Percentiles rank a stretch among this genome's conserved stretches.
Evolutionary conservation across 1,140 invertebrate genomes (phyloP).

Genomic region (Leptoteleia sp.): DNA sequence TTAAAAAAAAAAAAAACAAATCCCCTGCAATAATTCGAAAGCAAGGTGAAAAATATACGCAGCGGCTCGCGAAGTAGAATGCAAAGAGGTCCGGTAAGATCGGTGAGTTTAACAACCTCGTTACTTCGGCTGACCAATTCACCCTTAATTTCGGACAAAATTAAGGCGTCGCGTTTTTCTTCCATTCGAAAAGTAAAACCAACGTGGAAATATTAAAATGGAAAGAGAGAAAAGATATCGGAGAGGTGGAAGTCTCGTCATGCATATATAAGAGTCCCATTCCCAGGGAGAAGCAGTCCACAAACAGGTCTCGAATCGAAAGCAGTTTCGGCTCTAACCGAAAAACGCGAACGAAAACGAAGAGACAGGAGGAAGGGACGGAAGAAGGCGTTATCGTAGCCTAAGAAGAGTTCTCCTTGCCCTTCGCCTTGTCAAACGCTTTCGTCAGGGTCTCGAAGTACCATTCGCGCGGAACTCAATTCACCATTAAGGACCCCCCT

Average conservation of each 20-base stretch:
- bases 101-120: conserved; percentile 61
- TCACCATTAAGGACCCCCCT: too few species aligned
- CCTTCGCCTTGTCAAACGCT: conserved; percentile 36
- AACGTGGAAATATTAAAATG: conserved; percentile 64
- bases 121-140: conserved; percentile 47
- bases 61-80: conserved; percentile 33
- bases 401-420: conserved; percentile 46
- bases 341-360: conserved; percentile 63
- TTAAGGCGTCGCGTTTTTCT: conserved; percentile 43
- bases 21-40: conserved; percentile 31
- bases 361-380: conserved; percentile 48
- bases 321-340: conserved; percentile 68
- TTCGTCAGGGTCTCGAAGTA: conserved; percentile 4
- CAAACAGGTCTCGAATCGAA: conserved; percentile 68
- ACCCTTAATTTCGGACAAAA: conserved; percentile 61
- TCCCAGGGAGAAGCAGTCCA: conserved; percentile 65
- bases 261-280: conserved; percentile 67
- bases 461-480: conserved; percentile 4
- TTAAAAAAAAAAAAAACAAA: too few species aligned
- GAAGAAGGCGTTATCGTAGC: conserved; percentile 57
- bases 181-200: conserved; percentile 59
- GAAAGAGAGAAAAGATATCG: conserved; percentile 64
- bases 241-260: conserved; percentile 62
- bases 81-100: conserved; percentile 52
- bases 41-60: conserved; percentile 21